Evolutionary conservation across 2,888 invertebrate genomes (phyloP).

Genomic region (Ecliptopera silaceata): DNA sequence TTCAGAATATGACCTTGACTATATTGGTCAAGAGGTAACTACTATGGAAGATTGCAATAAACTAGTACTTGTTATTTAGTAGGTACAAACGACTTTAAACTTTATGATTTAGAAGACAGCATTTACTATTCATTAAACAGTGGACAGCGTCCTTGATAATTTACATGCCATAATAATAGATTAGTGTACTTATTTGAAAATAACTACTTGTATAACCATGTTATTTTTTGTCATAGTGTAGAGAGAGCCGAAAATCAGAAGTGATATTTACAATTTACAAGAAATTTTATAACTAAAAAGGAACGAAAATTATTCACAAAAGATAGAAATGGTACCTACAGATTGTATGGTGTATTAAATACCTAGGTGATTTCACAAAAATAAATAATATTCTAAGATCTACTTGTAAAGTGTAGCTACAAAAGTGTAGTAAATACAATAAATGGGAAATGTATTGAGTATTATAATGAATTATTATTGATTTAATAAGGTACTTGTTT

Average conservation of each 20-base stretch:
- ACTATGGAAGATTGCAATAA: background rate
- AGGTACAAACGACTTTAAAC: background rate
- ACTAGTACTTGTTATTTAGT: background rate
- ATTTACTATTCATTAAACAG: background rate
- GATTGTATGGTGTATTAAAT: background rate
- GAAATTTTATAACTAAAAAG: background rate
- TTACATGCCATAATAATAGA: no score
- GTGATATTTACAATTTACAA: background rate
- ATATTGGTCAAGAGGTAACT: background rate
- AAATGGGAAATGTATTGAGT: conserved; percentile 36
- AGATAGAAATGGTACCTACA: conserved; percentile 1
- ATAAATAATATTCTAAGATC: conserved; percentile 21
- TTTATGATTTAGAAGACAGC: background rate
- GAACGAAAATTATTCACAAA: conserved; percentile 6
- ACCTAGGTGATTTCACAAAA: background rate
- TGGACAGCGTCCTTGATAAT: no score
- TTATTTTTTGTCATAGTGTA: background rate
- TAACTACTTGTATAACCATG: background rate
- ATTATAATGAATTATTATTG: conserved; percentile 33
- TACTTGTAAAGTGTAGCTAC: conserved; percentile 19
- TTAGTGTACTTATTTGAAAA: no score
- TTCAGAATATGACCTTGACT: background rate
- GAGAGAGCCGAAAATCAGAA: conserved; percentile 1
- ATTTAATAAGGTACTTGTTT: conserved; percentile 28
- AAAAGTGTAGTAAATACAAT: conserved; percentile 3